Base-by-base conservation (phyloP, 2,888 invertebrate species). In the Chorisops tibialis region DNA sequence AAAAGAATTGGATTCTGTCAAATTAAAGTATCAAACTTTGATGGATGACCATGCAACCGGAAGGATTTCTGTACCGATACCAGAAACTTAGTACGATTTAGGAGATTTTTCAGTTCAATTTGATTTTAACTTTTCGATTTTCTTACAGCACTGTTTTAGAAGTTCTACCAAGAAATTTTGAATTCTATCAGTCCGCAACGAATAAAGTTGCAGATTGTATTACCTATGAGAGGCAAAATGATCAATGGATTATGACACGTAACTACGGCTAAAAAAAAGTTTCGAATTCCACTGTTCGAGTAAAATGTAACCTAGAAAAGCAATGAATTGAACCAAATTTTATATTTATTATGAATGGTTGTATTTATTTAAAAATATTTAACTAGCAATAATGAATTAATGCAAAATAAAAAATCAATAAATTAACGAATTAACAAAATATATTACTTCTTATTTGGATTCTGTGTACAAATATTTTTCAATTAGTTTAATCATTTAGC, bases 141-240 rank as follows among this genome's bases (percentile, higher is more conserved):
- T 14, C 24, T 62, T 52, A 3, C 61, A 76, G 76, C 62, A 75
- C 75, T 24, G 76, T 70, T 7, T 74, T 75, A 24, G 71, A 72
- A 59, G 70, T 77, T n/a, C 48, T 69, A 11, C 69, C 77, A 1
- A 67, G 69, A 30, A 65, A 68, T 16, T 74, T 75, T 70, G 78
- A 76, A 45, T 76, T 76, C 56, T 71, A 75, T n/a, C 74, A 72
- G 39, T 67, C 70, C 3, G 18, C 35, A 21, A 69, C 48, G 2
- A 64, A 67, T 9, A 63, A 69, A 54, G 72, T 76, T 16, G 74
- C 73, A n/a, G 78, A 76, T 67, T 71, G 77, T 14, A 63, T 77
- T 9, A 71, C 74, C 48, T 76, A 75, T 62, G 70, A 70, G 3
- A 66, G 58, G 61, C 37, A 60, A 39, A 47, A 48, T 5, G 41